phyloP scores from a whole-genome alignment of 1,140 invertebrate genomes.

The Drosophila neocordata region DNA sequence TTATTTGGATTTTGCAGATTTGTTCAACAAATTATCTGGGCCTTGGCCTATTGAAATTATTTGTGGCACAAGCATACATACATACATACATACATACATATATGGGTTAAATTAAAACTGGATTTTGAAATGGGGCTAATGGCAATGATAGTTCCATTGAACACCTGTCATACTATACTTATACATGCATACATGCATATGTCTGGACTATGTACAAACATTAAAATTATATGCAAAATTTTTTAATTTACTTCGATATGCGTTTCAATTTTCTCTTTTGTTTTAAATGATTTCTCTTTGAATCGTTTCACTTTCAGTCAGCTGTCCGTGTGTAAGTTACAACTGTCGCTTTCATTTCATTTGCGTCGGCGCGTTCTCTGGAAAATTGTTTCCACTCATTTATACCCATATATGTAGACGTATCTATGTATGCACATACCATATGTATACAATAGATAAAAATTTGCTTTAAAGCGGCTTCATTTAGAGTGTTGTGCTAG shows the following conservation, averaged over 20 bases:
- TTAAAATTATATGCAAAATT: not conserved
- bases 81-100: too few relatives aligned
- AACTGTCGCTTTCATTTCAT: constrained; percentile 67
- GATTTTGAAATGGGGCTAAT: not conserved
- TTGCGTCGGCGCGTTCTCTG: constrained; percentile 52
- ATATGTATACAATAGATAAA: not conserved
- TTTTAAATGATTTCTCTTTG: not conserved
- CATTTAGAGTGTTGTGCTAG: constrained; percentile 44
- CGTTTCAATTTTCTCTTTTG: not conserved
- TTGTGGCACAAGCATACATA: not conserved
- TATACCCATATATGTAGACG: not conserved
- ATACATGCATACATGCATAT: not conserved
- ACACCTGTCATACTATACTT: not conserved
- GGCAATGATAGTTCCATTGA: not conserved
- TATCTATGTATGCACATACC: constrained; percentile 13
- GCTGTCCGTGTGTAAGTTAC: constrained; percentile 40
- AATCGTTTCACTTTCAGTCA: constrained; percentile 48
- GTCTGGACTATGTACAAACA: not conserved
- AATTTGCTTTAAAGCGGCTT: constrained; percentile 37
- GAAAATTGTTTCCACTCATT: constrained; percentile 28
- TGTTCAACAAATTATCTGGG: not conserved
- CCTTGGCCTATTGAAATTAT: not conserved
- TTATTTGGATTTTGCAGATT: constrained; percentile 11
- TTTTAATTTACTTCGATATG: constrained; percentile 31
- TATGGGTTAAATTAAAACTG: not conserved